These are phyloP conservation scores for Zoroaster sp. DNA, from an alignment of 53 echinoderm and acorn worm species.

Conservation along the genomic window DNA sequence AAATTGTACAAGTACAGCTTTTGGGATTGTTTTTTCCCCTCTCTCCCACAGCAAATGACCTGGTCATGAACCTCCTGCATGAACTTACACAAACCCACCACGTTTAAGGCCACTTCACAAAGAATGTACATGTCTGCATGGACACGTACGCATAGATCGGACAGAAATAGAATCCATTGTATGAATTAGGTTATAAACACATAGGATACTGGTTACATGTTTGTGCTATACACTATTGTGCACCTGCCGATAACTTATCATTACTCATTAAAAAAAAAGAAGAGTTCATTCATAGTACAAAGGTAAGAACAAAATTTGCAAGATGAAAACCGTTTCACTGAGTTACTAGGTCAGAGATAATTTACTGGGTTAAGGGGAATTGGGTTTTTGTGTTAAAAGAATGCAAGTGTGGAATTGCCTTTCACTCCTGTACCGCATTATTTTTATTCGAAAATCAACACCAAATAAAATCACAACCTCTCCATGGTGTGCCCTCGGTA, in stretches of 20 bases:
- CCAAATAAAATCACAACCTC: background rate
- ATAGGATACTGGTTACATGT: background rate
- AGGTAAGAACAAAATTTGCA: background rate
- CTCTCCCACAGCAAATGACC: background rate
- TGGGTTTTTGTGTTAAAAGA: background rate
- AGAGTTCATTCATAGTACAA: background rate
- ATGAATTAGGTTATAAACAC: background rate
- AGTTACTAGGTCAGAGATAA: background rate
- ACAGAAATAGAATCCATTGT: background rate
- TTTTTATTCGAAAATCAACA: too few relatives aligned
- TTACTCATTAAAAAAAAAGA: background rate
- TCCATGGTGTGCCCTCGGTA: background rate
- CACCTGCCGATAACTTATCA: background rate
- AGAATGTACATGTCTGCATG: background rate
- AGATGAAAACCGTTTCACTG: background rate
- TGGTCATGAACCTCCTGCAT: background rate
- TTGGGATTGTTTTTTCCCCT: background rate
- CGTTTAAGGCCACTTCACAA: background rate
- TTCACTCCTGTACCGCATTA: too few relatives aligned
- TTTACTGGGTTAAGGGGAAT: background rate
- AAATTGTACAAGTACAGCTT: too few relatives aligned
- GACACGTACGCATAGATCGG: background rate
- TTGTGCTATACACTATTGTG: background rate
- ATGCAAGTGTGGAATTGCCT: background rate
- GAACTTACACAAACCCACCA: background rate